These are phyloP conservation scores for Ramphastos sulfuratus DNA, from an alignment of 2,113 vertebrate species.

Conservation along the genomic window DNA sequence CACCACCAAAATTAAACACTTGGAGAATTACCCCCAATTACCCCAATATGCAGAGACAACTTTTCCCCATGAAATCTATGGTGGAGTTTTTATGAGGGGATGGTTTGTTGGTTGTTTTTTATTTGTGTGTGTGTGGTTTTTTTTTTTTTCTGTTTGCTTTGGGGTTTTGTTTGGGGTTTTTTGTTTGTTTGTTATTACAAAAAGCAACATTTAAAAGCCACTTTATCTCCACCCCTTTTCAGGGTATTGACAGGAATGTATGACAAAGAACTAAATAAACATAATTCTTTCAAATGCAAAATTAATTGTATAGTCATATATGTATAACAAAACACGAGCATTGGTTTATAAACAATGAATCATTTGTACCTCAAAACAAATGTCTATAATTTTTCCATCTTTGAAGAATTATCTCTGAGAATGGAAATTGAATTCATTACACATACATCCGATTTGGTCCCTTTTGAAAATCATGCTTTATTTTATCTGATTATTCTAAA, in stretches of 20 bases:
- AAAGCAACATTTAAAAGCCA: background rate
- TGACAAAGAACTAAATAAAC: background rate
- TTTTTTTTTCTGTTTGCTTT: too few species aligned
- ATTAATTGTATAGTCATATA: background rate
- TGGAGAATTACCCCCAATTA: background rate
- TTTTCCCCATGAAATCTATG: background rate
- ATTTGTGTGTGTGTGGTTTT: background rate
- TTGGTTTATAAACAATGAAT: background rate
- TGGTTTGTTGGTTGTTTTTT: background rate
- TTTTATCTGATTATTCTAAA: slow-evolving; percentile 34
- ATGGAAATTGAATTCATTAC: background rate
- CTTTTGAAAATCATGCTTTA: slow-evolving; percentile 9
- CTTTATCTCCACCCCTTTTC: background rate
- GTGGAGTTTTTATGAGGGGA: accelerated
- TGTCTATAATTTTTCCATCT: background rate
- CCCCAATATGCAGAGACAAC: background rate
- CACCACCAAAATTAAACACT: background rate
- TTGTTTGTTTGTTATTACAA: too few species aligned
- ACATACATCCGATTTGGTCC: background rate
- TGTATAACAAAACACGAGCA: background rate
- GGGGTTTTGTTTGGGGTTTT: too few species aligned
- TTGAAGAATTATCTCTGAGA: background rate
- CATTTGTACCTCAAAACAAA: background rate
- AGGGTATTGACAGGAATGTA: background rate
- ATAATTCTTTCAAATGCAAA: background rate